Base-by-base conservation (phyloP, 2,888 invertebrate genomes). In the Cheilosia pagana region DNA sequence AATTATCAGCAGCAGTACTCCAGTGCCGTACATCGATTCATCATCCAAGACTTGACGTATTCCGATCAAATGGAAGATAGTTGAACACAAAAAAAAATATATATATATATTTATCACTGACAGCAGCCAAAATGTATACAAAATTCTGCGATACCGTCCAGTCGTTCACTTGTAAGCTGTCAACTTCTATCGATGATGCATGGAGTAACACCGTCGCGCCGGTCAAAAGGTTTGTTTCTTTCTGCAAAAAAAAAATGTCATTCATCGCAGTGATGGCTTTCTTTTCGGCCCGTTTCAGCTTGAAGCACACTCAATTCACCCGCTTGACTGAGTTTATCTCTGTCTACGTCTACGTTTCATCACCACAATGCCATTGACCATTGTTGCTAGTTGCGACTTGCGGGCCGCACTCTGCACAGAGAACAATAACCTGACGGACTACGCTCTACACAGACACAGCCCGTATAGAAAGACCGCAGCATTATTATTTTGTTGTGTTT, bases 41-140 rank as follows among this genome's bases (percentile, higher is more conserved):
- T 82, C 78, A 82, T 8, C 55, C 23, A 48, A 72, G 48, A 72
- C 60, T 23, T 82, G 72, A 82, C 77, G 68, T 62, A 72, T 82
- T 72, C 65, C 60, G 71, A 82, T 81, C 53, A 53, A 81, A 71
- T 31, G 35, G n/a, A 77, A 71, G 53, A 76, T 59, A 65, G 39
- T 23, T 8, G 5, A 16, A 10, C 3, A 21, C 8, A 62, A 31
- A 21, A 45, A 25, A 16, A 48, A 31, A 31, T 19, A 28, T 5
- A 45, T 35, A 65, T 52, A 48, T 21, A 31, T 19, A 28, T 5
- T 28, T 35, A 65, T 52, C 52, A 52, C 31, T 35, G 35, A 35
- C 21, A 14, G 10, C 14, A 35, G 12, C 23, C 16, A 35, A 63
- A 31, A 19, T 48, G 19, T 35, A 5, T 35, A 5, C n/a, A 50